phyloP scores from a whole-genome alignment of 2,113 vertebrate species.

The Spea multiplicata region DNA sequence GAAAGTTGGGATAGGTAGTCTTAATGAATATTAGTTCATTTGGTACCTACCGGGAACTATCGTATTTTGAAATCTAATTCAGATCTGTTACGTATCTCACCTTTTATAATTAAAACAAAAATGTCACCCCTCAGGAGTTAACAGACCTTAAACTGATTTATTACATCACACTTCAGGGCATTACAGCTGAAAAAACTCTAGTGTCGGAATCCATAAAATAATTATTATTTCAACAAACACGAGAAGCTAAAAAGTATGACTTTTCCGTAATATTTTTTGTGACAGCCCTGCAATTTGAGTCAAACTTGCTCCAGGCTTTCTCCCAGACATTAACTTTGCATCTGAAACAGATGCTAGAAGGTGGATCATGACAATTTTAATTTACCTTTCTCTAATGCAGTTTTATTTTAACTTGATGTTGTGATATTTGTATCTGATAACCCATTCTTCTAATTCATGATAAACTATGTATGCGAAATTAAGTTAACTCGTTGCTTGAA shows the following conservation, averaged over 20 bases:
- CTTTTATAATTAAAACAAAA: neutral
- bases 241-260: conserved; percentile 7
- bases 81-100: neutral
- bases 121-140: no score
- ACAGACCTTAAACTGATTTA: neutral
- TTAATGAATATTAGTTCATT: no score
- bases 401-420: conserved; percentile 12
- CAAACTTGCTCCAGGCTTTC: conserved; percentile 33
- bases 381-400: conserved; percentile 10
- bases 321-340: conserved; percentile 20
- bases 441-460: no score
- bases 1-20: no score
- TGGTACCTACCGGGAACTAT: no score
- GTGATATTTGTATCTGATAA: neutral
- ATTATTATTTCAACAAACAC: conserved; percentile 12
- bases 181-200: neutral
- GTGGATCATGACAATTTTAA: conserved; percentile 28
- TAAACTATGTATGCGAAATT: no score
- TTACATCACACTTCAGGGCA: conserved; percentile 3
- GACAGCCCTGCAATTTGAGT: conserved; percentile 40
- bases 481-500: no score
- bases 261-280: conserved; percentile 26
- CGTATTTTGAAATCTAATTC: neutral
- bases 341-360: conserved; percentile 31
- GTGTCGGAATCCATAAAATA: neutral